phyloP scores from a whole-genome alignment of 2,113 vertebrate genomes.

The Elephantulus edwardii region DNA sequence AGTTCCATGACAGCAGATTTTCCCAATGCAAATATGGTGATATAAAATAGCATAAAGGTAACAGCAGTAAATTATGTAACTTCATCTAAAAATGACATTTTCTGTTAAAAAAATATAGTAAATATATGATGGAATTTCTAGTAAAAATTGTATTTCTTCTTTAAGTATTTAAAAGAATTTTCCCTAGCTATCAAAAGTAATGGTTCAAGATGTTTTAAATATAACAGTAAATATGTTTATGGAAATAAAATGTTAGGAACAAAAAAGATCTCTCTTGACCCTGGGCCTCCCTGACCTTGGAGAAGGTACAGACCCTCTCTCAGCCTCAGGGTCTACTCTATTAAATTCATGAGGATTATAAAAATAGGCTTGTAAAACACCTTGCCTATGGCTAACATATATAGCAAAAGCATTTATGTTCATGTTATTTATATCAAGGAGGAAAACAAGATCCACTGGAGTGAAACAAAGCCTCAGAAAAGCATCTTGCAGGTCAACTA shows the following conservation, averaged over 20 bases:
- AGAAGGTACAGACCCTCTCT: neutral
- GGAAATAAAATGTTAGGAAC: neutral
- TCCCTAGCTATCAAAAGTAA: neutral
- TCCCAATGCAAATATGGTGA: too few species aligned
- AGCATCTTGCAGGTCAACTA: too few species aligned
- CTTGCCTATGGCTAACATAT: accelerated
- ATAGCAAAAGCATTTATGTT: neutral
- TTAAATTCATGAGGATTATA: neutral
- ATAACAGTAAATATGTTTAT: neutral
- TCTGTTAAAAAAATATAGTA: too few species aligned
- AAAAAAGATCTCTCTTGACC: neutral
- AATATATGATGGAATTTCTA: neutral
- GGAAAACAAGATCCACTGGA: neutral
- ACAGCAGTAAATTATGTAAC: too few species aligned
- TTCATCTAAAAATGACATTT: too few species aligned
- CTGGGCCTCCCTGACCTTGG: neutral
- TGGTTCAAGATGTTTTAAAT: neutral
- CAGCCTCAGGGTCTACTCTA: neutral
- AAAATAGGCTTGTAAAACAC: neutral
- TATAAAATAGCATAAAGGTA: too few species aligned
- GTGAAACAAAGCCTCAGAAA: neutral
- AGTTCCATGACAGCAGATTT: too few species aligned
- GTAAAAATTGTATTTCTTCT: conserved; percentile 13
- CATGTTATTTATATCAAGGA: neutral
- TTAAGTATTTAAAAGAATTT: neutral